phyloP scores from a whole-genome alignment of 2,888 invertebrate species.

The Hololepta plana region DNA sequence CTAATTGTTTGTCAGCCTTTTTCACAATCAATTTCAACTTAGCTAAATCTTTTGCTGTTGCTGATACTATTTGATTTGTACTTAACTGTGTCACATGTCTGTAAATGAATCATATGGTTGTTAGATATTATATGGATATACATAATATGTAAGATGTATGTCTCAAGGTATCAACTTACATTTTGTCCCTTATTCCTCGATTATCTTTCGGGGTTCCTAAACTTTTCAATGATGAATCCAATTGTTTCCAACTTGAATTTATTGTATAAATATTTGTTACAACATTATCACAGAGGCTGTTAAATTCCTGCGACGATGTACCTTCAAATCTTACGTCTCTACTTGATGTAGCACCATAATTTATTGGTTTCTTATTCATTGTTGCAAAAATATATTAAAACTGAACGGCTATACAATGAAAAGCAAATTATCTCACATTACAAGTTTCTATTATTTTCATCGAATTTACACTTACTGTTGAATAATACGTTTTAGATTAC shows the following conservation, averaged over 20 bases:
- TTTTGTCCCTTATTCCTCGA: slow-evolving; percentile 43
- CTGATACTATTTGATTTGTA: slow-evolving; percentile 55
- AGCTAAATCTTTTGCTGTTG: slow-evolving; percentile 54
- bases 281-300: slow-evolving; percentile 62
- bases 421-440: too few species aligned
- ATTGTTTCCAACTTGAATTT: slow-evolving; percentile 48
- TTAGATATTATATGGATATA: slow-evolving; percentile 6
- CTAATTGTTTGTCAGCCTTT: slow-evolving; percentile 59
- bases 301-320: slow-evolving; percentile 58
- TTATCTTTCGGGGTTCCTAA: slow-evolving; percentile 62
- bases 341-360: too few species aligned
- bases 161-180: slow-evolving; percentile 29
- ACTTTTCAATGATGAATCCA: slow-evolving; percentile 56
- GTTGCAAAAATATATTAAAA: too few species aligned
- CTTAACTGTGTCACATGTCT: slow-evolving; percentile 58
- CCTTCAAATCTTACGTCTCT: too few species aligned
- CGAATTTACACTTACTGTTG: too few species aligned
- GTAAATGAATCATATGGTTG: slow-evolving; percentile 12
- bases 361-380: too few species aligned
- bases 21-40: slow-evolving; percentile 50
- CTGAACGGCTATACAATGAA: too few species aligned
- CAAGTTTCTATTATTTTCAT: too few species aligned
- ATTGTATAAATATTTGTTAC: slow-evolving; percentile 66
- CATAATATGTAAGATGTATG: slow-evolving; percentile 3
- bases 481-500: too few species aligned